Conservation (phyloP, 2,888 invertebrate species). For the Caenorhabditis drosophilae region DNA sequence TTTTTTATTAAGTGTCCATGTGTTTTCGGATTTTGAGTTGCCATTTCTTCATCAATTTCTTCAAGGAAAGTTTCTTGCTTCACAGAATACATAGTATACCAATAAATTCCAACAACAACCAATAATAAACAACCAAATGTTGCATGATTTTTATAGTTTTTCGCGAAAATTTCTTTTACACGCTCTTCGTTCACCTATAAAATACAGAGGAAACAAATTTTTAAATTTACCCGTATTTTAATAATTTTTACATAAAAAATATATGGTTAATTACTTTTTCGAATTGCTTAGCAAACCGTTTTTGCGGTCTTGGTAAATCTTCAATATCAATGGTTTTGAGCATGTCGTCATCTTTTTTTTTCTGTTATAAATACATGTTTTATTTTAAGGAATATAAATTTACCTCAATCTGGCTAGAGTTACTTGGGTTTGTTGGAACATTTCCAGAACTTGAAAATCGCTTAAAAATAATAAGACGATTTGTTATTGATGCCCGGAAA, state of each 20-base stretch:
- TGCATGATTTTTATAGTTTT: slow-evolving; percentile 64
- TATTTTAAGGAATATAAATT: too few species aligned
- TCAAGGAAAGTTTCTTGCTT: slow-evolving; percentile 91
- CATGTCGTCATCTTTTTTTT: slow-evolving; percentile 58
- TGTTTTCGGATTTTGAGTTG: slow-evolving; percentile 51
- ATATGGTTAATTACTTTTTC: slow-evolving; percentile 49
- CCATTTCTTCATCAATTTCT: slow-evolving; percentile 80
- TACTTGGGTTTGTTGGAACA: too few species aligned
- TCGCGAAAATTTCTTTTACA: slow-evolving; percentile 64
- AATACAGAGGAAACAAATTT: not conserved
- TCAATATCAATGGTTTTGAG: slow-evolving; percentile 64
- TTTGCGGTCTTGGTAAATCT: slow-evolving; percentile 65
- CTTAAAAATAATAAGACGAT: too few species aligned
- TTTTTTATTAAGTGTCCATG: slow-evolving; percentile 46
- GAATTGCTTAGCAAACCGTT: slow-evolving; percentile 64
- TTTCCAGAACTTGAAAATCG: too few species aligned
- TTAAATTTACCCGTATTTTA: not conserved
- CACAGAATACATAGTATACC: slow-evolving; percentile 84
- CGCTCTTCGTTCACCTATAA: slow-evolving; percentile 62
- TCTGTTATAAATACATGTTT: slow-evolving; percentile 25
- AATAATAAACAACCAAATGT: slow-evolving; percentile 43
- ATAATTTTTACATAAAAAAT: not conserved
- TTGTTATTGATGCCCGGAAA: too few species aligned
- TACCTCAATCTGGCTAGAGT: too few species aligned
- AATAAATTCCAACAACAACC: slow-evolving; percentile 77